These are phyloP conservation scores for Aethes cnicana DNA, from an alignment of 2,888 invertebrate species.

Conservation along the genomic window DNA sequence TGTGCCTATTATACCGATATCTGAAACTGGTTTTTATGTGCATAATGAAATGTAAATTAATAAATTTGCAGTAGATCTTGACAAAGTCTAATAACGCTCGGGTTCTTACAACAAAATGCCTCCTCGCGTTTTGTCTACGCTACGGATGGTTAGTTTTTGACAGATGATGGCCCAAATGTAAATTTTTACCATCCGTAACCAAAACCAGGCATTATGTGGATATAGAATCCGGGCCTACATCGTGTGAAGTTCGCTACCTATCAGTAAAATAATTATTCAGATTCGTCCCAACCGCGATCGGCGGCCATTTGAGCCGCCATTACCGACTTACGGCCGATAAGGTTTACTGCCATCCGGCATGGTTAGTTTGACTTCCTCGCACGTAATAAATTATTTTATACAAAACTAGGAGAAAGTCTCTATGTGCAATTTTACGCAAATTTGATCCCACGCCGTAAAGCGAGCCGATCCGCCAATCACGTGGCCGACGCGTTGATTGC, in stretches of 20 bases:
- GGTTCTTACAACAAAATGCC: too few relatives aligned
- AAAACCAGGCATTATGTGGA: too few relatives aligned
- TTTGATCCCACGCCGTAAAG: conserved; percentile 72
- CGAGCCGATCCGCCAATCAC: conserved; percentile 34
- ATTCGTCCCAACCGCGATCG: conserved; percentile 68
- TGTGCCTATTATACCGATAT: too few relatives aligned
- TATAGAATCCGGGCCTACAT: too few relatives aligned
- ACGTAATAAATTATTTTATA: conserved; percentile 78
- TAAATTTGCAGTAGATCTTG: too few relatives aligned
- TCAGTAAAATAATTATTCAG: conserved; percentile 62
- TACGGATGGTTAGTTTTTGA: too few relatives aligned
- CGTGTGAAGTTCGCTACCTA: conserved; percentile 15
- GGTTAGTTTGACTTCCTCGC: conserved; percentile 77
- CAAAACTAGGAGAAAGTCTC: conserved; percentile 61
- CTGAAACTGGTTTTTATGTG: too few relatives aligned
- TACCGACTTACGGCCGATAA: conserved; percentile 71
- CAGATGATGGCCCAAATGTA: too few relatives aligned
- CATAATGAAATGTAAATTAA: too few relatives aligned
- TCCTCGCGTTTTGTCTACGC: too few relatives aligned
- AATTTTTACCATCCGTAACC: too few relatives aligned
- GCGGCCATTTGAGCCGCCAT: conserved; percentile 67
- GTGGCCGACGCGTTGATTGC: conserved; percentile 39
- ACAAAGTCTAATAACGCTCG: too few relatives aligned
- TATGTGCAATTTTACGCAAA: conserved; percentile 79
- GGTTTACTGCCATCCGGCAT: conserved; percentile 71